Evolutionary conservation across 2,113 vertebrate species (phyloP).

Genomic region (Sylvia atricapilla): DNA sequence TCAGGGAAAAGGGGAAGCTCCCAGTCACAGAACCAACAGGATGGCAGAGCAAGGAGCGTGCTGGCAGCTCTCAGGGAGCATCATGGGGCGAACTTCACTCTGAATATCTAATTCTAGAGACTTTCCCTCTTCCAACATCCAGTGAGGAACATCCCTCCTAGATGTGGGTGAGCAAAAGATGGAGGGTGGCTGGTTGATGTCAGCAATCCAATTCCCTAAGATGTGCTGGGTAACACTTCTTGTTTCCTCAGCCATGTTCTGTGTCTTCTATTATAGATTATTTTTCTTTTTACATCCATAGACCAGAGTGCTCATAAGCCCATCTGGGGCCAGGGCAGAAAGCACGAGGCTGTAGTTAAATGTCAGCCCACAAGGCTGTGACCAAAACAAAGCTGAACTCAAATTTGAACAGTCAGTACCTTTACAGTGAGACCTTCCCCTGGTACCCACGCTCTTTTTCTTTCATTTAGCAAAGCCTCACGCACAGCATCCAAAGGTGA

Average conservation of each 20-base stretch:
- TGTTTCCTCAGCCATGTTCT: neutral
- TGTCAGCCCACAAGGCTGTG: neutral
- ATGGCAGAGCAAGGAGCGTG: accelerated
- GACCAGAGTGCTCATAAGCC: neutral
- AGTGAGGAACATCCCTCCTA: neutral
- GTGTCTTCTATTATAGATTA: neutral
- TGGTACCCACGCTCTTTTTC: neutral
- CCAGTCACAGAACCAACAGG: neutral
- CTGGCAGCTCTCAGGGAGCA: accelerated
- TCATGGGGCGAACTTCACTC: neutral
- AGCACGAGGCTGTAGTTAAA: neutral
- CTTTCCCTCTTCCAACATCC: accelerated
- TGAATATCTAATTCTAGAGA: neutral
- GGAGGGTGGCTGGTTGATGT: neutral
- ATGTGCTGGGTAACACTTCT: neutral
- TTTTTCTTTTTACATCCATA: neutral
- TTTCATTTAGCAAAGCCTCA: neutral
- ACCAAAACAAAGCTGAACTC: neutral
- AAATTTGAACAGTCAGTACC: neutral
- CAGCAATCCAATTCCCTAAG: neutral
- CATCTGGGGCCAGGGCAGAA: neutral
- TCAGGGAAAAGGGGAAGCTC: neutral
- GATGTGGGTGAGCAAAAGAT: neutral
- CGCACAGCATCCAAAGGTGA: neutral
- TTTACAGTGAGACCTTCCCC: neutral